Conservation (phyloP, 2,797 vertebrate genomes). For the Pipistrellus nathusii region DNA sequence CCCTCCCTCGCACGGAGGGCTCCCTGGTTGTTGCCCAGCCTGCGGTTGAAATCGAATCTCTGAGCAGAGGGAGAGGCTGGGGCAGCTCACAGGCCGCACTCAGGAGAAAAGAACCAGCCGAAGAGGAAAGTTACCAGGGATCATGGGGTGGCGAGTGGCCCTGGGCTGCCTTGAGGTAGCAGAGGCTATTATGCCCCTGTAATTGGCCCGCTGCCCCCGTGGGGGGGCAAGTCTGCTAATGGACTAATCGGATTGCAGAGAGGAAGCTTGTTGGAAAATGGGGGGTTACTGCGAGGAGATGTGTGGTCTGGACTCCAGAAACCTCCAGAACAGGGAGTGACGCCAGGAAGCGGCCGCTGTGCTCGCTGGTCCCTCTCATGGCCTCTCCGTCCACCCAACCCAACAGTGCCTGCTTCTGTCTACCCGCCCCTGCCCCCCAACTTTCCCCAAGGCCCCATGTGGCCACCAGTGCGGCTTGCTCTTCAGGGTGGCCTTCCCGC, state of each 20-base stretch:
- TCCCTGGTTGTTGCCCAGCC: background rate
- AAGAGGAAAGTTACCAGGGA: background rate
- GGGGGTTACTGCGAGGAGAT: background rate
- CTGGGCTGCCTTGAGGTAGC: background rate
- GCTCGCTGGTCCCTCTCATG: background rate
- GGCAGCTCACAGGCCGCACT: background rate
- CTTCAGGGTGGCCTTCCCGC: background rate
- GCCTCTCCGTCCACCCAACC: background rate
- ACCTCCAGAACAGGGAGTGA: background rate
- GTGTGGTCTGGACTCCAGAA: background rate
- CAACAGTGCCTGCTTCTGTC: background rate
- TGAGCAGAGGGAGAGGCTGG: background rate
- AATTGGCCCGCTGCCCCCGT: background rate
- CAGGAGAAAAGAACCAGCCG: background rate
- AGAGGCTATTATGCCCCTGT: background rate
- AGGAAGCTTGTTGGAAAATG: background rate
- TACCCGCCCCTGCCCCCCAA: background rate
- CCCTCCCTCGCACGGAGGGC: background rate
- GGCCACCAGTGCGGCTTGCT: background rate
- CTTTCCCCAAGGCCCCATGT: background rate
- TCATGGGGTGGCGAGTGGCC: accelerated
- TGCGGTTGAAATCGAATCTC: background rate
- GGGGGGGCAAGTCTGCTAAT: background rate
- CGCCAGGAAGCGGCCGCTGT: background rate
- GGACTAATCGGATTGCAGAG: background rate